phyloP scores from a whole-genome alignment of 2,113 vertebrate species.

The Anthoscopus minutus region DNA sequence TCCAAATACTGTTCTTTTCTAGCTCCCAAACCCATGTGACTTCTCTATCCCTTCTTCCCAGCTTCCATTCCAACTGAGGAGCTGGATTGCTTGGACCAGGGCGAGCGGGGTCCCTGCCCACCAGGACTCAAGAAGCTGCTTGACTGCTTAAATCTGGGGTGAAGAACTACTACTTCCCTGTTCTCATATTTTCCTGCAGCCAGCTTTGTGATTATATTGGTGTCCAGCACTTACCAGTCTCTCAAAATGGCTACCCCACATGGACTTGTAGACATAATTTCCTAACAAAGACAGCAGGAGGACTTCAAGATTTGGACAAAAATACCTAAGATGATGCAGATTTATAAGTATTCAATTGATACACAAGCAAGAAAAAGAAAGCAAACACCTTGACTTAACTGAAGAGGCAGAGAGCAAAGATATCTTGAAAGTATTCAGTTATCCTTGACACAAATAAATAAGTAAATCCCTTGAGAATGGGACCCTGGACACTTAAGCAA shows the following conservation, averaged over 20 bases:
- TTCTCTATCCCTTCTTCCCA: neutral
- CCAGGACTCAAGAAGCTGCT: neutral
- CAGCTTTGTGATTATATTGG: rapidly evolving
- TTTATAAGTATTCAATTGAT: neutral
- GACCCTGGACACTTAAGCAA: constrained; percentile 1
- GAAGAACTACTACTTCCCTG: neutral
- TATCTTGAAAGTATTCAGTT: neutral
- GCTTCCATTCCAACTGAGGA: neutral
- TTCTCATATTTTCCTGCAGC: neutral
- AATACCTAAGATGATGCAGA: neutral
- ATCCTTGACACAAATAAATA: constrained; percentile 34
- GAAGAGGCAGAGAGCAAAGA: neutral
- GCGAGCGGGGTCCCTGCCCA: rapidly evolving
- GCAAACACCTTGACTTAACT: constrained; percentile 17
- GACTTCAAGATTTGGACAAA: neutral
- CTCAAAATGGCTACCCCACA: neutral
- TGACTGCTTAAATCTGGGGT: neutral
- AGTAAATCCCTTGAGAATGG: neutral
- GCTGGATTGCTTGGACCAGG: neutral
- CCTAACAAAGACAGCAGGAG: neutral
- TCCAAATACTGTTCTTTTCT: neutral
- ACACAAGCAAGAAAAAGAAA: constrained; percentile 4
- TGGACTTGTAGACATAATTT: neutral
- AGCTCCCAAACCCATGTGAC: neutral
- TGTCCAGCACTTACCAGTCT: neutral